Evolutionary conservation across 2,113 vertebrate genomes (phyloP).

Genomic region (Cephalopholis sonnerati): DNA sequence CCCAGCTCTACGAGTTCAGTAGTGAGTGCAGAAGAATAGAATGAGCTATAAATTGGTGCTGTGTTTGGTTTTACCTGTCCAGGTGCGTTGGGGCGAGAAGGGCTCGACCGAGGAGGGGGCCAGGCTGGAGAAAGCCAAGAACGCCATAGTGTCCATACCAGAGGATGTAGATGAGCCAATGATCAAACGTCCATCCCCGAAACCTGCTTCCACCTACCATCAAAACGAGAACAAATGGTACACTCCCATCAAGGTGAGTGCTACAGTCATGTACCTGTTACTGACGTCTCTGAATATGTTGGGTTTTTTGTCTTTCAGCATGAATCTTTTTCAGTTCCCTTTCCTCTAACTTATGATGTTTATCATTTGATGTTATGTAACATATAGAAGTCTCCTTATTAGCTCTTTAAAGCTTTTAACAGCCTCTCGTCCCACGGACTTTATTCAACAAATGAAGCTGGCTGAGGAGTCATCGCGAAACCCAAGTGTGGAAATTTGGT

Average conservation of each 20-base stretch:
- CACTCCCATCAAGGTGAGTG: constrained; percentile 93
- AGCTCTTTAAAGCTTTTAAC: neutral
- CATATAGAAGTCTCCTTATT: neutral
- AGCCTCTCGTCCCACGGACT: neutral
- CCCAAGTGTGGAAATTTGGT: no score
- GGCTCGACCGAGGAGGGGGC: constrained; percentile 98
- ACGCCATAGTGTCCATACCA: constrained; percentile 91
- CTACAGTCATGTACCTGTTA: neutral
- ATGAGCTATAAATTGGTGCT: neutral
- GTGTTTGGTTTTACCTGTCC: neutral
- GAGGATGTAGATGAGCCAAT: constrained; percentile 88
- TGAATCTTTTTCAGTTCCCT: no score
- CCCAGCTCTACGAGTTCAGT: neutral
- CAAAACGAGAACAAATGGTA: constrained; percentile 92
- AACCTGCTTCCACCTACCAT: constrained; percentile 77
- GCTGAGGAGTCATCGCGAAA: no score
- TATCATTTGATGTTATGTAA: neutral
- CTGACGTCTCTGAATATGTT: neutral
- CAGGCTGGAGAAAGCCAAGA: constrained; percentile 95
- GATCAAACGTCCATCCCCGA: constrained; percentile 79
- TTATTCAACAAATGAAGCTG: neutral
- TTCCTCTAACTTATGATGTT: neutral
- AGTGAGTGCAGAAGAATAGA: neutral
- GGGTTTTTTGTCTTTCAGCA: neutral
- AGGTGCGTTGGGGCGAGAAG: constrained; percentile 98